Percentiles rank a stretch among this genome's conserved stretches.
Evolutionary conservation across 64 coral and sea anemone species (phyloP).

Genomic region (Anthopleura sola): DNA sequence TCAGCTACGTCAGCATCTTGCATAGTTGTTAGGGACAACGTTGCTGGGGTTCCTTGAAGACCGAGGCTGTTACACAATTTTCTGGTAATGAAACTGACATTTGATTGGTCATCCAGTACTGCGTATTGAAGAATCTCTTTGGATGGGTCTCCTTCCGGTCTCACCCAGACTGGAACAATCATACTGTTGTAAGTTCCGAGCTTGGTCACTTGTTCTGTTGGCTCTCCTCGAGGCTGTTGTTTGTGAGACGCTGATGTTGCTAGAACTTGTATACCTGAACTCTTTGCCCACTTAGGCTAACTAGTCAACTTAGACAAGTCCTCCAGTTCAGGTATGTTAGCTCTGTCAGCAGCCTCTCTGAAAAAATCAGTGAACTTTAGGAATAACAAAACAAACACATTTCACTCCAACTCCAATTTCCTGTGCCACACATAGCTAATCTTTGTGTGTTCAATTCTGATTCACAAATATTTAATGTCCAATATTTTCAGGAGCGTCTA

Average conservation of each 20-base stretch:
- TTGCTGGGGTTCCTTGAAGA: slow-evolving; percentile 18
- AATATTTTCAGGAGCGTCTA: no score
- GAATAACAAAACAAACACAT: no score
- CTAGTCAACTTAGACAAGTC: slow-evolving; percentile 38
- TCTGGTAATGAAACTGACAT: slow-evolving; percentile 43
- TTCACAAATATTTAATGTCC: no score
- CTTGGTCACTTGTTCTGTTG: not conserved
- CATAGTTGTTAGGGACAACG: slow-evolving; percentile 52
- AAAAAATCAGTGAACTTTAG: slow-evolving; percentile 62
- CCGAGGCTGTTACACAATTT: slow-evolving; percentile 3
- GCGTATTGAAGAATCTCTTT: slow-evolving; percentile 40
- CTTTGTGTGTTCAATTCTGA: slow-evolving; percentile 15
- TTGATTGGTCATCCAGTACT: slow-evolving; percentile 60
- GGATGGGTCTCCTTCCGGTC: slow-evolving; percentile 36
- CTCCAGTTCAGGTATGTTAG: slow-evolving; percentile 68
- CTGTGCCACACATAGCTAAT: no score
- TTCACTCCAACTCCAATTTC: no score
- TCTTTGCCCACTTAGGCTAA: not conserved
- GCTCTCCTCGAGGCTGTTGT: not conserved
- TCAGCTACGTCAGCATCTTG: slow-evolving; percentile 35
- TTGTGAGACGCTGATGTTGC: not conserved
- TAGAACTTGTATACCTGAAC: slow-evolving; percentile 41
- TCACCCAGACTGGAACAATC: slow-evolving; percentile 56
- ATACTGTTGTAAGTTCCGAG: slow-evolving; percentile 43
- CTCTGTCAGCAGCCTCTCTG: slow-evolving; percentile 65